Evolutionary conservation across 2,113 vertebrate genomes (phyloP), one percentile per base, ranked within the genome.

Genomic region (Brachionichthys hirsutus): DNA sequence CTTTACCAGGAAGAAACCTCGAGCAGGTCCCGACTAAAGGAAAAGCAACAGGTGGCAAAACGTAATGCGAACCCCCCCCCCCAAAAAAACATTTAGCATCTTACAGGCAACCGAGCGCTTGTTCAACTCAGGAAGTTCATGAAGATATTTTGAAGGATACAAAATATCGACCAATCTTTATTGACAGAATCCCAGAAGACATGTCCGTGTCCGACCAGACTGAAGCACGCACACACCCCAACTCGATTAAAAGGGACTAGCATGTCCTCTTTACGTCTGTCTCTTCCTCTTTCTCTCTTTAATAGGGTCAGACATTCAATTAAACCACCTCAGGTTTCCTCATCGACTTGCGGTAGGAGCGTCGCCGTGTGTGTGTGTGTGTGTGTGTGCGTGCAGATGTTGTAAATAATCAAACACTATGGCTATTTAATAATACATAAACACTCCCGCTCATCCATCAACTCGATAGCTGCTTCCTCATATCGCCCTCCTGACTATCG

Each of bases 401-500:
- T 73, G 78, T 86, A 82, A 86, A 86, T 84, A 82, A 82, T 78
- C 81, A 38, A 86, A 82, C 65, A 78, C 59, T 48, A 2, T 1
- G 8, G 43, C 65, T 70, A 12, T 73, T 86, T 60, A 84, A 84
- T 84, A 73, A 86, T 50, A 72, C 63, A 86, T 75, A 42, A 30
- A 43, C 24, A n/a, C 50, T 38, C 18, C 36, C 40, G 38, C 43
- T 55, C 56, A 16, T 66, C 66, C 53, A 16, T 17, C 4, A 36
- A 57, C 15, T 54, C 41, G 1, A 24, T 63, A 24, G 48, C 52
- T 40, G 45, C 53, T 62, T 64, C 51, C 56, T 71, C 43, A 46
- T 73, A 58, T 36, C 0, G 38, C 20, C 19, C 44, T 54, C 24
- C 36, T 15, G 10, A 3, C 10, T n/a, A 34, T 67, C 45, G 19